These are phyloP conservation scores for Gastrophryne carolinensis DNA, from an alignment of 2,797 vertebrate genomes.

Conservation along the genomic window DNA sequence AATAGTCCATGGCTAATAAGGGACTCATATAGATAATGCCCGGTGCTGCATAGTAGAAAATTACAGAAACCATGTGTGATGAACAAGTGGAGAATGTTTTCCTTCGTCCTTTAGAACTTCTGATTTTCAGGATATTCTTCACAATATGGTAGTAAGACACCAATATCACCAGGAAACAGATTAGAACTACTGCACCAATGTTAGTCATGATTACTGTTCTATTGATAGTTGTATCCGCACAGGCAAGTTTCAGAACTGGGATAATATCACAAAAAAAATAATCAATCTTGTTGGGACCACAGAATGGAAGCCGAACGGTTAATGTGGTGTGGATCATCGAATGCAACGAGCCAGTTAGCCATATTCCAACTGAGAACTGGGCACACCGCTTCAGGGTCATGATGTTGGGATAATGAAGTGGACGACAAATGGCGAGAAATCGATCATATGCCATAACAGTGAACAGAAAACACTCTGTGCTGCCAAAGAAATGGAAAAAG, in stretches of 20 bases:
- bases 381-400: conserved; percentile 30
- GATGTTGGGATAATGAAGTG: conserved; percentile 51
- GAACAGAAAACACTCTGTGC: conserved; percentile 56
- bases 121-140: conserved; percentile 23
- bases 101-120: conserved; percentile 11
- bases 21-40: conserved; percentile 54
- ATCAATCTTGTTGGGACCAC: conserved; percentile 51
- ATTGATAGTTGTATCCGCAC: conserved; percentile 41
- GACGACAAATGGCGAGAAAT: conserved; percentile 51
- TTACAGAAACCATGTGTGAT: conserved; percentile 49
- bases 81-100: conserved; percentile 55
- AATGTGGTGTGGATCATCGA: conserved; percentile 42
- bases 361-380: conserved; percentile 7
- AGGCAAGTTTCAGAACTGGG: conserved; percentile 55
- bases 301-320: conserved; percentile 55
- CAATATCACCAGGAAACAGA: conserved; percentile 34
- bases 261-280: conserved; percentile 63
- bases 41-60: conserved; percentile 56
- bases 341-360: conserved; percentile 25
- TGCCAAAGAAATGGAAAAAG: conserved; percentile 52
- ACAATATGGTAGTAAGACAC: conserved; percentile 23
- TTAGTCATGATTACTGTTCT: conserved; percentile 33
- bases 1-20: conserved; percentile 20
- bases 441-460: conserved; percentile 57
- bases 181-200: conserved; percentile 28